Percentiles rank a stretch among this genome's conserved stretches.
Evolutionary conservation across 2,888 invertebrate species (phyloP).

Genomic region (Eristalinus sepulchralis): DNA sequence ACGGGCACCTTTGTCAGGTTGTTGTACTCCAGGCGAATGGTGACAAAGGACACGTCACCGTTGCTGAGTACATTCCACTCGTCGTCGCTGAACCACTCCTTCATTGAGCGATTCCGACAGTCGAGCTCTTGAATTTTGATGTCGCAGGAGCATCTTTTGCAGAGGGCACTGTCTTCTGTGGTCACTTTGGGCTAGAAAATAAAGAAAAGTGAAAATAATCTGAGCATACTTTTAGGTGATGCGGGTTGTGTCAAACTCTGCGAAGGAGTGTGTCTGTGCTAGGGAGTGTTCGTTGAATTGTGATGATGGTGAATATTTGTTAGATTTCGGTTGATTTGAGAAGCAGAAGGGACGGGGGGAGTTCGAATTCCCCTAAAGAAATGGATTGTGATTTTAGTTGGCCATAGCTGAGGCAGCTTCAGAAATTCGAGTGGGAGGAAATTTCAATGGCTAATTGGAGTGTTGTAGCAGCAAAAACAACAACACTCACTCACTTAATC

Average conservation of each 20-base stretch:
- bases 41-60: conserved; percentile 76
- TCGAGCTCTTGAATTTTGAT: conserved; percentile 81
- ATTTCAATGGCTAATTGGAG: too few species aligned
- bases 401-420: too few species aligned
- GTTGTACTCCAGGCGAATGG: conserved; percentile 77
- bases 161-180: conserved; percentile 79
- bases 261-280: not conserved
- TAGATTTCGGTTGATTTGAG: too few species aligned
- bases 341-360: too few species aligned
- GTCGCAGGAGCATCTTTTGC: conserved; percentile 83
- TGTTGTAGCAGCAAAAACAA: too few species aligned
- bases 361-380: too few species aligned
- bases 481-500: too few species aligned
- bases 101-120: conserved; percentile 82
- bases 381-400: too few species aligned
- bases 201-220: conserved; percentile 17
- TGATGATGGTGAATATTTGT: too few species aligned
- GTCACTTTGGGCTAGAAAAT: conserved; percentile 71
- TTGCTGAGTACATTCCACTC: conserved; percentile 82
- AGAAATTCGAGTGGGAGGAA: too few species aligned
- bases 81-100: conserved; percentile 82
- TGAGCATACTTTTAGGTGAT: conserved; percentile 49
- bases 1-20: conserved; percentile 75
- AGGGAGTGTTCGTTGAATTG: too few species aligned
- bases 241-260: not conserved